Percentiles rank a stretch among this genome's conserved stretches.
These are phyloP conservation scores for Odontomyia ornata DNA, from an alignment of 2,888 invertebrate species.

Conservation along the genomic window DNA sequence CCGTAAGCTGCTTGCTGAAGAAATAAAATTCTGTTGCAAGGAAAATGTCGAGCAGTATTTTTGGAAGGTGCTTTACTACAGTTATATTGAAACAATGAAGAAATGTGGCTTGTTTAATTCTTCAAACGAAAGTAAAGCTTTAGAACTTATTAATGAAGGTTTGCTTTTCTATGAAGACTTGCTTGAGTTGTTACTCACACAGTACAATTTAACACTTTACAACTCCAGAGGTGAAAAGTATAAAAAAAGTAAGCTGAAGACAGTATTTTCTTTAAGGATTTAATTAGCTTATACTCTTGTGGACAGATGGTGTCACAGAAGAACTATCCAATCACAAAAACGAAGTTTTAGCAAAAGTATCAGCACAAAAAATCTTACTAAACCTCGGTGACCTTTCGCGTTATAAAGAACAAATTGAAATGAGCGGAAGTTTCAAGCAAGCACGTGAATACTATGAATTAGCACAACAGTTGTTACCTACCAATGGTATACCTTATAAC, in stretches of 20 bases:
- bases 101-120: slow-evolving; percentile 69
- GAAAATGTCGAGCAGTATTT: slow-evolving; percentile 89
- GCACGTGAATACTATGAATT: slow-evolving; percentile 90
- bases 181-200: slow-evolving; percentile 76
- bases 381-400: slow-evolving; percentile 92
- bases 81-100: slow-evolving; percentile 83
- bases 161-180: slow-evolving; percentile 80
- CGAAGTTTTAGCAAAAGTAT: slow-evolving; percentile 80
- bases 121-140: slow-evolving; percentile 69
- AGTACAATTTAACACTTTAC: slow-evolving; percentile 72
- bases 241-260: not conserved
- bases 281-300: too few relatives aligned
- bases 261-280: too few relatives aligned
- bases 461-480: slow-evolving; percentile 92
- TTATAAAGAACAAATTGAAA: slow-evolving; percentile 86
- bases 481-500: slow-evolving; percentile 94
- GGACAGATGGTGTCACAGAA: slow-evolving; percentile 26
- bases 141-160: slow-evolving; percentile 76
- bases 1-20: slow-evolving; percentile 74
- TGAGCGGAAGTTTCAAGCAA: slow-evolving; percentile 81
- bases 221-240: not conserved
- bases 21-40: slow-evolving; percentile 86
- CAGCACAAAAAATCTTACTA: slow-evolving; percentile 87
- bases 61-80: slow-evolving; percentile 91
- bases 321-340: not conserved